Base-by-base conservation (phyloP, 2,888 invertebrate species). In the Elegia similella region DNA sequence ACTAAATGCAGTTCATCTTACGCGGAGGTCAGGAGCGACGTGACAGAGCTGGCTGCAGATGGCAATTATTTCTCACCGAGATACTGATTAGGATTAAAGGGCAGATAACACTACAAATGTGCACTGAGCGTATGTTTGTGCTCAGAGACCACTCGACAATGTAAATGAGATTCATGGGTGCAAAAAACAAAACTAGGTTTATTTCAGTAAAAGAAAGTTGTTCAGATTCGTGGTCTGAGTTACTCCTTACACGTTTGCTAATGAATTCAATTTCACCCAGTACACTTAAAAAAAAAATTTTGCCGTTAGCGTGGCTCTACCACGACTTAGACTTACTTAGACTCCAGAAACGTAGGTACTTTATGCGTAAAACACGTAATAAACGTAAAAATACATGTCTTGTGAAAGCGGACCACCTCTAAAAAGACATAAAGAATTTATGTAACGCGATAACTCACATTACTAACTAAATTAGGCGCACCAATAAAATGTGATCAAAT, bases 401-500 rank as follows among this genome's bases (percentile, higher is more conserved):
- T 30, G 54, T 55, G n/a, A 38, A 52, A 52, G 52, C 10, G 13
- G 38, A 52, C 52, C 42, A 52, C 50, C 50, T 50, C 17, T 34
- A 34, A 38, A 15, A 50, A 50, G 50, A 38, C 50, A 13, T 50
- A 50, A 52, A 42, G 17, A n/a, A n/a, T 16, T 52, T 42, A 23
- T 42, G 46, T 46, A 46, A 23, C 42, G 7, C 12, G 17, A 52
- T 52, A 52, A 12, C 7, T 17, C 7, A 23, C 50, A 1, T 8
- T 23, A 38, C 17, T 38, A 23, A 38, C 16, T 34, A n/a, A 38
- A 52, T 52, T 34, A 42, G 52, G 16, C 7, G 38, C 12, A 38
- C 38, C 52, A 44, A 57, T 57, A 38, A 57, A 52, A 34, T 32
- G 30, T n/a, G 13, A 7, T 34, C 12, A 13, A 52, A 57, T 57